Percentiles rank a stretch among this genome's conserved stretches.
Conservation (phyloP, 23 tunicate species). For the Botrylloides violaceus region DNA sequence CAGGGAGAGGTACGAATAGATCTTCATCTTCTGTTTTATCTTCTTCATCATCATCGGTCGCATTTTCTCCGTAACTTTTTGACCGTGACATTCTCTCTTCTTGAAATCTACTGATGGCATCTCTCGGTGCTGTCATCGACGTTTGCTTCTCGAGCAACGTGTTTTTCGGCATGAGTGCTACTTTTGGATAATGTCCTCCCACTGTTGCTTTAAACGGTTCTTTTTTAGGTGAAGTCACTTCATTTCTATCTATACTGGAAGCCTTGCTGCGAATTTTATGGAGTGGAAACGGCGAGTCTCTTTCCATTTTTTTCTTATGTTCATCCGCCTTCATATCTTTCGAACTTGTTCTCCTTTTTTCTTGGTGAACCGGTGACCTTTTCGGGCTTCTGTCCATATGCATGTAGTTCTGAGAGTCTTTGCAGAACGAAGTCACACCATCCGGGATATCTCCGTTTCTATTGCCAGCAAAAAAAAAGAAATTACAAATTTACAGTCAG, state of each 20-base stretch:
- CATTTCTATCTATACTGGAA: neutral
- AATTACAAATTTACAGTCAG: too few species aligned
- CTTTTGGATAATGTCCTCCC: constrained; percentile 11
- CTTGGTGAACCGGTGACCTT: neutral
- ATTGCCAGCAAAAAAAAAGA: too few species aligned
- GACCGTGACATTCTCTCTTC: constrained; percentile 9
- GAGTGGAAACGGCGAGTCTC: neutral
- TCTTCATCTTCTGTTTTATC: neutral
- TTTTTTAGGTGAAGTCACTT: neutral
- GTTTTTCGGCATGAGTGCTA: constrained; percentile 25
- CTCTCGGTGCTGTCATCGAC: neutral
- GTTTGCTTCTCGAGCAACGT: neutral
- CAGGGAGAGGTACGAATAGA: neutral
- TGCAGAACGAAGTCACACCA: neutral
- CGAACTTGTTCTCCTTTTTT: neutral
- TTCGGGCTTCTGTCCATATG: neutral
- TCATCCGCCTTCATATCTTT: constrained; percentile 1
- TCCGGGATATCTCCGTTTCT: constrained; percentile 7
- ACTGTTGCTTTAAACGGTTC: neutral
- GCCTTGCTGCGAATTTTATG: neutral
- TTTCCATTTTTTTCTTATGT: neutral
- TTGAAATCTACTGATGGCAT: neutral
- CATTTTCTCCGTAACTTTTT: constrained; percentile 16
- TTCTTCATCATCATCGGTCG: neutral
- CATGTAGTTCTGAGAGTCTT: neutral